phyloP scores from a whole-genome alignment of 1,140 invertebrate species.

The Macrobrachium rosenbergii region DNA sequence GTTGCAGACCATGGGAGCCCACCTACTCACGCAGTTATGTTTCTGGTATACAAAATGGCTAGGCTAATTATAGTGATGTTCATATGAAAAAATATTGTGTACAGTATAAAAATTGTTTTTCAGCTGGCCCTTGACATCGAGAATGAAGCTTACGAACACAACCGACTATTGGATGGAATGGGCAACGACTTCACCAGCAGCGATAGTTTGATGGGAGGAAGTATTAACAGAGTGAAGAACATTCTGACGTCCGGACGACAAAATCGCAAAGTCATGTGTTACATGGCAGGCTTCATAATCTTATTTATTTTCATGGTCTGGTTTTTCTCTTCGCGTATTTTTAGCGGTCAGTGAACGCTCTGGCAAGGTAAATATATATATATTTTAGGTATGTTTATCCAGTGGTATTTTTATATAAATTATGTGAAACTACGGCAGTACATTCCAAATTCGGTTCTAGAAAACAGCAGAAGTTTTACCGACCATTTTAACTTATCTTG shows the following conservation, averaged over 20 bases:
- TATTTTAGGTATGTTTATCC: no score
- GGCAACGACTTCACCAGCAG: conserved; percentile 70
- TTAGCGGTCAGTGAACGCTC: not conserved
- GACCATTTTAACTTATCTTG: no score
- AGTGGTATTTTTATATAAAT: no score
- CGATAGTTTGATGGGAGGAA: conserved; percentile 70
- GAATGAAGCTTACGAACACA: conserved; percentile 68
- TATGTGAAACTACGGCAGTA: no score
- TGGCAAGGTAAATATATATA: no score
- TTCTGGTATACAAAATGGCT: no score
- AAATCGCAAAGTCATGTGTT: conserved; percentile 71
- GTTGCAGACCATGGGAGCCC: no score
- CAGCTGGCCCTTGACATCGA: conserved; percentile 68
- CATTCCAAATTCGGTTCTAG: no score
- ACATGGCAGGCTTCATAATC: conserved; percentile 70
- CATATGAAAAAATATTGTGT: no score
- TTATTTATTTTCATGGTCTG: conserved; percentile 70
- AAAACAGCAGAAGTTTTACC: no score
- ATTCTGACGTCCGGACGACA: conserved; percentile 70
- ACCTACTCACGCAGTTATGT: no score
- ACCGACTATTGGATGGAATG: conserved; percentile 68
- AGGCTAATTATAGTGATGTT: no score
- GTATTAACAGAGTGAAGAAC: conserved; percentile 70
- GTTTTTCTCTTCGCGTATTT: conserved; percentile 67
- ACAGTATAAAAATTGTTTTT: not conserved